These are phyloP conservation scores for Platysternon megacephalum DNA, from an alignment of 2,113 vertebrate species.

Conservation along the genomic window DNA sequence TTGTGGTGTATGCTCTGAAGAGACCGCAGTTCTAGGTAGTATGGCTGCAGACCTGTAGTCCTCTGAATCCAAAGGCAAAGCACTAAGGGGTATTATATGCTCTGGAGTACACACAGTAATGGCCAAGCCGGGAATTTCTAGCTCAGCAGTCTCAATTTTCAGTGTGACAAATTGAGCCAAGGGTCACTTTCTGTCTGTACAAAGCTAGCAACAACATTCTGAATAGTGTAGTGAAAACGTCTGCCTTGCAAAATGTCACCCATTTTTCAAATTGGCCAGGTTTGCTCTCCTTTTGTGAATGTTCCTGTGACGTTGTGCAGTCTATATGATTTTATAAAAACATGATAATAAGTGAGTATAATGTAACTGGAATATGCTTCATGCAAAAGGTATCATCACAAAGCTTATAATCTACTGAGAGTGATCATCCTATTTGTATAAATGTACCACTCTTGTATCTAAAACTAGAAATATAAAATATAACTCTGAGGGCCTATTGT, in stretches of 20 bases:
- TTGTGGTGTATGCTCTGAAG: background rate
- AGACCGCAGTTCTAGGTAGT: background rate
- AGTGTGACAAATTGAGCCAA: background rate
- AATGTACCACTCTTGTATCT: no score
- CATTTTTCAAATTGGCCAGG: accelerated
- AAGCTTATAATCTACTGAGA: no score
- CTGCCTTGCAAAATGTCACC: background rate
- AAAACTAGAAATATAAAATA: no score
- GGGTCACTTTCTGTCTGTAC: background rate
- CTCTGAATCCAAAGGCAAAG: background rate
- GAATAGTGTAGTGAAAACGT: background rate
- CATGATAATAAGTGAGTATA: no score
- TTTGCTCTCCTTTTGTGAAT: background rate
- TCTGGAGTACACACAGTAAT: accelerated
- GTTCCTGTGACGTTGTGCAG: no score
- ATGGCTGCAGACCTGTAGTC: background rate
- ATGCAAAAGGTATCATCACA: no score
- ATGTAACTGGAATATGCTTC: no score
- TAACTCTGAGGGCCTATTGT: no score
- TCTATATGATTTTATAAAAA: no score
- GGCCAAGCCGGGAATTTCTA: background rate
- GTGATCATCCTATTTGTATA: no score
- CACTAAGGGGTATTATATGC: background rate
- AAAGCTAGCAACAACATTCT: background rate
- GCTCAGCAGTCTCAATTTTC: background rate